Evolutionary conservation across 2,888 invertebrate species (phyloP), one percentile per base, ranked within the genome.

Genomic region (Phalera bucephala): DNA sequence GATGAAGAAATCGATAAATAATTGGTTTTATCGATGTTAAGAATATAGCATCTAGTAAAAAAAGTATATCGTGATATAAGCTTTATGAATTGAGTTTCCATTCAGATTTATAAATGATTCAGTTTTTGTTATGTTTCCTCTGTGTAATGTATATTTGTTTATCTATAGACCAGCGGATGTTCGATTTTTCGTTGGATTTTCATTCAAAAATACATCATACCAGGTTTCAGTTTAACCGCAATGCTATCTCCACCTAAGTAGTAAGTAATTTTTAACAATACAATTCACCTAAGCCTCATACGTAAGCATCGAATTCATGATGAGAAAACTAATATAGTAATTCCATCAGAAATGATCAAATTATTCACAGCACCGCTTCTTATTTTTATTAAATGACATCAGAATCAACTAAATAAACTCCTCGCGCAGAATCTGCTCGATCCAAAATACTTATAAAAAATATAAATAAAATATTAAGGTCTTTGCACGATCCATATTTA

Each of bases 401-500:
- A n/a, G 17, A 17, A 17, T 17, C 3, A 23, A 11, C 2, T 22
- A 22, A 22, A 22, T 22, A 22, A 9, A 22, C 6, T 22, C n/a
- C 9, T 2, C n/a, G 3, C 40, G 45, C 48, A 52, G 21, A 35
- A 31, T 35, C 20, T n/a, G 15, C 13, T 34, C 33, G 32, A 30
- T 15, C 26, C 41, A 14, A 12, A 38, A 20, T 31, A 27, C 29
- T 31, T 46, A 41, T 42, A 52, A 38, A 51, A 39, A 38, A 38
- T 50, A 30, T 40, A 47, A 44, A 40, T 40, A 49, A 46, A 17
- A 39, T 5, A 15, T 29, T 10, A 40, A 37, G 41, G 42, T 42
- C 31, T 40, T 45, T 43, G 36, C 31, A 37, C 33, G 39, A 35
- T 9, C 5, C 26, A 28, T n/a, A 33, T 31, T 30, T 21, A 25